phyloP scores from a whole-genome alignment of 2,113 vertebrate species.

The Gracilinanus agilis region DNA sequence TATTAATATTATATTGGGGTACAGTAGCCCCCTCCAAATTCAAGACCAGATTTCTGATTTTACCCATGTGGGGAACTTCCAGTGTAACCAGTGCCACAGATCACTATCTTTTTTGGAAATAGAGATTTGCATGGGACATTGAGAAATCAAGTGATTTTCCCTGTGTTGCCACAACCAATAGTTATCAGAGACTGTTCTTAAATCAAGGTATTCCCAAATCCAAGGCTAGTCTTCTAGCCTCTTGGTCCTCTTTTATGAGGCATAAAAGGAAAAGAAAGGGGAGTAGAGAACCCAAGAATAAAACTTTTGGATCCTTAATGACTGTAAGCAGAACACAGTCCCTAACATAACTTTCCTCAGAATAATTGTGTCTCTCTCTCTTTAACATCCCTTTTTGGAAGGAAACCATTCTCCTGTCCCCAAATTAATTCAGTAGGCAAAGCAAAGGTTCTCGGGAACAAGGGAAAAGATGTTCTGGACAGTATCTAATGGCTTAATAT shows the following conservation, averaged over 20 bases:
- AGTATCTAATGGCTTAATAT: not conserved
- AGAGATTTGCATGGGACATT: not conserved
- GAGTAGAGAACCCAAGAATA: not conserved
- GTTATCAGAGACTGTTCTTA: not conserved
- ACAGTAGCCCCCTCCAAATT: not conserved
- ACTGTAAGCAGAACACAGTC: not conserved
- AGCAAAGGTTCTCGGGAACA: not conserved
- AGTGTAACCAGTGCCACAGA: not conserved
- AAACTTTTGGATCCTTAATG: constrained; percentile 20
- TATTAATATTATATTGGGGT: not conserved
- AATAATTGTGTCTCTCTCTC: constrained; percentile 40
- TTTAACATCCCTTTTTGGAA: constrained; percentile 38
- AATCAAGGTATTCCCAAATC: not conserved
- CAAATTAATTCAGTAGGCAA: not conserved
- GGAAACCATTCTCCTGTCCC: constrained; percentile 27
- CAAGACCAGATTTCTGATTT: not conserved
- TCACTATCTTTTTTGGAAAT: not conserved
- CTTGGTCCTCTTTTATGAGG: not conserved
- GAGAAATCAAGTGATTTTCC: not conserved
- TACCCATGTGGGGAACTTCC: not conserved
- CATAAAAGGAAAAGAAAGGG: not conserved
- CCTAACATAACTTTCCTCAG: constrained; percentile 12
- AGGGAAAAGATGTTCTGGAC: constrained; percentile 21
- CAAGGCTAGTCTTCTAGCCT: not conserved
- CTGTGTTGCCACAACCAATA: not conserved